Evolutionary conservation across 2,888 invertebrate genomes (phyloP).

Genomic region (Epiblema foenella): DNA sequence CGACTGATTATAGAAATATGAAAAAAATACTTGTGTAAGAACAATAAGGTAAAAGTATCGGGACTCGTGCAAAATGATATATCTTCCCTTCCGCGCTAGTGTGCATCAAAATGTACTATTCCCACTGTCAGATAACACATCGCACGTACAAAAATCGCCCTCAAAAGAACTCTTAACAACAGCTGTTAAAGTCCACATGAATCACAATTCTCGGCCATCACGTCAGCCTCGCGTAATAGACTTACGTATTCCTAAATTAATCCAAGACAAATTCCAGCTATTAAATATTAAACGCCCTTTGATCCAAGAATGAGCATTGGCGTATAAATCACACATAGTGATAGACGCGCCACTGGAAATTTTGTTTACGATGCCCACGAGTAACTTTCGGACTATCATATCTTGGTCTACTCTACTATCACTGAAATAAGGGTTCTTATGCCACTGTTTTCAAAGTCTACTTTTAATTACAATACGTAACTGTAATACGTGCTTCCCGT

Average conservation of each 20-base stretch:
- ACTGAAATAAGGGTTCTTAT: neutral
- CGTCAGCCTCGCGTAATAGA: slow-evolving; percentile 2
- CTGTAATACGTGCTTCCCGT: neutral
- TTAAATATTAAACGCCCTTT: slow-evolving; percentile 21
- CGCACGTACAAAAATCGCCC: neutral
- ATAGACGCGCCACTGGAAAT: slow-evolving; percentile 17
- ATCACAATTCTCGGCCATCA: slow-evolving; percentile 6
- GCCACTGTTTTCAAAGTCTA: neutral
- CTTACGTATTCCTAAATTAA: slow-evolving; percentile 18
- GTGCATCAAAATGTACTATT: too few species aligned
- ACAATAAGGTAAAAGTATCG: too few species aligned
- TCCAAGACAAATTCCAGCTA: slow-evolving; percentile 16
- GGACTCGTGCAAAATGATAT: too few species aligned
- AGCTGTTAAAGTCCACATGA: slow-evolving; percentile 7
- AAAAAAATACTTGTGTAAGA: neutral
- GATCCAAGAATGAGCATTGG: slow-evolving; percentile 22
- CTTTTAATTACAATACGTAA: neutral
- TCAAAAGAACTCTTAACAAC: neutral
- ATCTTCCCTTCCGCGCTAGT: too few species aligned
- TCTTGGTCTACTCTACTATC: neutral
- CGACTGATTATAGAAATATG: neutral
- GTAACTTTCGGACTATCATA: neutral
- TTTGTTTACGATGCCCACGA: slow-evolving; percentile 12
- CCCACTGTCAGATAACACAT: too few species aligned
- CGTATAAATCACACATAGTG: slow-evolving; percentile 17